Base-by-base conservation (phyloP, 2,797 vertebrate genomes). In the Lutjanus campechanus region DNA sequence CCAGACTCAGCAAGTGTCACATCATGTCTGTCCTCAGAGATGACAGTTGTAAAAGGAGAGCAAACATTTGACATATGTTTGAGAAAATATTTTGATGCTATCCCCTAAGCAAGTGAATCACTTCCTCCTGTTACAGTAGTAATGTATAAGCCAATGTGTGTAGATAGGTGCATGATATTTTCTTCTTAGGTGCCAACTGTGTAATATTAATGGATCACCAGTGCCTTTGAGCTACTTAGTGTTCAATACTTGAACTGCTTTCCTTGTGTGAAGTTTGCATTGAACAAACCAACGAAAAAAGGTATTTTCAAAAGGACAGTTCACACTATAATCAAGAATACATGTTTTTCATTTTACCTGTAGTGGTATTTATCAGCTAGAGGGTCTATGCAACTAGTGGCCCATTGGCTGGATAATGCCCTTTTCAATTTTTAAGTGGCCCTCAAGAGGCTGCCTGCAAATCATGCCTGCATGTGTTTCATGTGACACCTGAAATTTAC, bases 221-320 rank as follows among this genome's bases (percentile, higher is more conserved):
- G 92, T 94, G 93, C 93, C 92, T 94, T 95, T 88, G 65, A 87
- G 79, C 88, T 83, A 44, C 69, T 83, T 19, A 77, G 62, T 64
- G 79, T 86, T 85, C 83, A 64, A 83, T 89, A 91, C 76, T 87
- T 87, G 60, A 89, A 85, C 77, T 72, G 55, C 61, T 61, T 81
- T 78, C 12, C 44, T 77, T 4, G 1, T 62, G 54, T 73, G 13
- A 87, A 59, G 61, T 66, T 79, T 6, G 55, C 68, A 73, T 71
- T 53, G 60, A 80, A 76, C 15, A 58, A 79, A 81, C 41, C 17
- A 51, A 83, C 36, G 25, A 43, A 17, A 63, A 72, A 73, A 66
- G 4, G 20, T 85, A 15, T 69, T 85, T 81, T 59, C 5, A 36
- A 36, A 36, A 36, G 29, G 29, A 36, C 29, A 36, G 29, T 36